Conservation (phyloP, 2,797 vertebrate species). For the Novumbra hubbsi region DNA sequence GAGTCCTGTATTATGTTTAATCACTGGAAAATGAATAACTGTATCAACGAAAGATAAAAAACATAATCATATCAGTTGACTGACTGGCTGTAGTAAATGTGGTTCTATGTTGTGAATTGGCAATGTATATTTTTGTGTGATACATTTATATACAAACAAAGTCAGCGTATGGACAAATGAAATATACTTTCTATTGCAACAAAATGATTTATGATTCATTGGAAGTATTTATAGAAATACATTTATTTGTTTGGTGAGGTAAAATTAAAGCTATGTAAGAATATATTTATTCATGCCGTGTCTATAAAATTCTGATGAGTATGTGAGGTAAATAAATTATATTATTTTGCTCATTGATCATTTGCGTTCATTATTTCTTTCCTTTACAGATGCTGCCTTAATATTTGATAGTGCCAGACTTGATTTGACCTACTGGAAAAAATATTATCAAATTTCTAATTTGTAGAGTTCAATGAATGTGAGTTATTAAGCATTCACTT, state of each 20-base stretch:
- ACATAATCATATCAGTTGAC: conserved; percentile 29
- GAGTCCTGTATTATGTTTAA: conserved; percentile 26
- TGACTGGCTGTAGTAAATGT: conserved; percentile 63
- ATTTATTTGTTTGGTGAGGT: conserved; percentile 52
- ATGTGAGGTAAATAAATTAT: conserved; percentile 70
- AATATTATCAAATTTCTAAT: background rate
- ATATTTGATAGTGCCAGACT: background rate
- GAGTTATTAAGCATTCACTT: too few relatives aligned
- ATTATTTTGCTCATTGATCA: conserved; percentile 62
- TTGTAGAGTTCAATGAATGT: background rate
- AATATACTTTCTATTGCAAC: conserved; percentile 59
- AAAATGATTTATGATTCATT: conserved; percentile 21
- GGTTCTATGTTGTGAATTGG: conserved; percentile 65
- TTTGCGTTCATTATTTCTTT: conserved; percentile 38
- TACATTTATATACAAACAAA: conserved; percentile 57
- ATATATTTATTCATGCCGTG: conserved; percentile 54
- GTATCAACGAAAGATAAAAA: conserved; percentile 8
- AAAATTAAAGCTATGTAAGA: conserved; percentile 57
- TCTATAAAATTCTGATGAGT: conserved; percentile 63
- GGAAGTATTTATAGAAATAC: background rate
- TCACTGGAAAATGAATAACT: background rate
- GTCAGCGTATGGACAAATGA: conserved; percentile 38
- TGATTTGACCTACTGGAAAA: background rate
- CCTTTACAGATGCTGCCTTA: background rate
- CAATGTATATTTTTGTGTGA: conserved; percentile 73